Base-by-base conservation (phyloP, 2,113 vertebrate species). In the Cardinalis cardinalis region DNA sequence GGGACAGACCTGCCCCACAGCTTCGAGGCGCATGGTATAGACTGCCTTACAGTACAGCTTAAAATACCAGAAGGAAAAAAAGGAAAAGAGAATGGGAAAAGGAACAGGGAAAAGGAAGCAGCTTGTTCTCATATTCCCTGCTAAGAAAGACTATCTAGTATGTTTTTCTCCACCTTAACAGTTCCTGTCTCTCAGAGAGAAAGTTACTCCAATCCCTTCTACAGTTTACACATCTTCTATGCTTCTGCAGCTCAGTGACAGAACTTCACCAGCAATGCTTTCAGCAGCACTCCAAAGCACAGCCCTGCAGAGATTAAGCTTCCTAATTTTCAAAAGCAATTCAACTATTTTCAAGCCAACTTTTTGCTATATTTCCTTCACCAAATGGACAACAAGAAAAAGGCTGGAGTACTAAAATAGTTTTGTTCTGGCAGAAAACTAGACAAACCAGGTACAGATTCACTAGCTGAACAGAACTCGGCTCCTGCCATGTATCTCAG, bases 231-330 rank as follows among this genome's bases (percentile, higher is more conserved):
- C 14, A 31, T 44, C 52, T 49, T 46, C 40, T 41, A 5, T 32
- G 44, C 36, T 73, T 40, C 29, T 2, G 3, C 28, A 49, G 64
- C 29, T 58, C 18, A 52, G 18, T 9, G 51, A 40, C 46, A 69
- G 24, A 25, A 28, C 21, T 73, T 69, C 2, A 2, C 29, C 56
- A 82, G 29, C 38, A n/a, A n/a, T 0, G 0, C 3, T 38, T 34
- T 23, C 71, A 64, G 72, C n/a, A 85, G 26, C 29, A 51, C 15
- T 26, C 10, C n/a, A 68, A 91, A 85, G 24, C 2, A 3, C 32
- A 76, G 38, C 18, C 18, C 56, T 68, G 12, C 6, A 21, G 41
- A 71, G 32, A 53, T 63, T 8, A 77, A 58, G 6, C 34, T 81
- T 76, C 41, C 40, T 32, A 41, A 64, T 28, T 84, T 83, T 36